Conservation (phyloP, 2,797 vertebrate genomes). For the Onychomys arenicola region DNA sequence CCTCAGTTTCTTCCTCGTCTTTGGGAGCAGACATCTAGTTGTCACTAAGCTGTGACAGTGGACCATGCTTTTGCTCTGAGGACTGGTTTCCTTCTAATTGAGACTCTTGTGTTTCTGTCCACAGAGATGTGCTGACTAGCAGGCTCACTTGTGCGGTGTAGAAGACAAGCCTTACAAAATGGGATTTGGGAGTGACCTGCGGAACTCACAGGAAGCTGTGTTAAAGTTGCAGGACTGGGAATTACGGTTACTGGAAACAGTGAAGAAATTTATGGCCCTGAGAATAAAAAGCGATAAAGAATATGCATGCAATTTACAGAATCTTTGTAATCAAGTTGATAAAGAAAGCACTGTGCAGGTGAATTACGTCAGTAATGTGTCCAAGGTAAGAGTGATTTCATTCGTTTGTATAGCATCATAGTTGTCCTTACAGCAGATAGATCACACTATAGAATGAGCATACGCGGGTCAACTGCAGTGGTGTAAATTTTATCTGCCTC, state of each 20-base stretch:
- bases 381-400: slow-evolving; percentile 91
- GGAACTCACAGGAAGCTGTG: slow-evolving; percentile 96
- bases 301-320: slow-evolving; percentile 96
- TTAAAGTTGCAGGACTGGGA: slow-evolving; percentile 99
- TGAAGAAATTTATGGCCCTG: slow-evolving; percentile 98
- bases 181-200: slow-evolving; percentile 97
- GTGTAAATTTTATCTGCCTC: background rate
- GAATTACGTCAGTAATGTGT: slow-evolving; percentile 95
- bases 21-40: slow-evolving; percentile 12
- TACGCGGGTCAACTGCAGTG: background rate
- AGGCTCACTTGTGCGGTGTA: slow-evolving; percentile 81
- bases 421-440: slow-evolving; percentile 31
- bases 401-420: slow-evolving; percentile 5
- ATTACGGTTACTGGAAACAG: slow-evolving; percentile 95
- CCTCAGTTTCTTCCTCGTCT: slow-evolving; percentile 22
- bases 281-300: slow-evolving; percentile 98
- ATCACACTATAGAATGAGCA: background rate
- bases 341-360: slow-evolving; percentile 92
- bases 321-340: slow-evolving; percentile 96
- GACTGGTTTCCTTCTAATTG: slow-evolving; percentile 64
- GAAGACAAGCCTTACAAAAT: slow-evolving; percentile 89
- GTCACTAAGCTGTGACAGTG: background rate
- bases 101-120: slow-evolving; percentile 77
- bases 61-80: slow-evolving; percentile 11
- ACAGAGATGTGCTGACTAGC: slow-evolving; percentile 90